Evolutionary conservation across 1,140 invertebrate genomes (phyloP), one percentile per base, ranked within the genome.

Genomic region (Charaxes varanes): DNA sequence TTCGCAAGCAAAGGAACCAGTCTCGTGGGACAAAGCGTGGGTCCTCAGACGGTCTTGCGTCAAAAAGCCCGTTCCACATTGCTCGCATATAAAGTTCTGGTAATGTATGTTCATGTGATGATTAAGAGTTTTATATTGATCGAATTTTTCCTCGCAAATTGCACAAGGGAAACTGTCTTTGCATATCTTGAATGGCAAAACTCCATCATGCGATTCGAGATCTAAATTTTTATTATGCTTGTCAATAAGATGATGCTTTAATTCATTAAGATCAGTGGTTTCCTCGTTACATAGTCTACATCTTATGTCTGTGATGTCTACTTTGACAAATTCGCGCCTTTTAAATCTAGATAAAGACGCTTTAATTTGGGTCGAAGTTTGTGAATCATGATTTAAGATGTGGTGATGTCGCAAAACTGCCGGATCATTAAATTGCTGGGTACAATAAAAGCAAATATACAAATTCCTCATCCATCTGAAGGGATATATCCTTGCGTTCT

Each of bases 61-160:
- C 4, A 79, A 63, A 62, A 87, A 95, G 1, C 88, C 89, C 42
- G 93, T 92, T 0, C 86, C 87, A 56, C 94, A 96, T 10, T 92
- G 87, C 42, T 93, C 92, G 58, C 94, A 96, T 41, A 92, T 90
- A 59, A 92, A 94, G 22, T 70, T 76, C 27, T 76, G 71, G 16
- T 73, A 79, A 30, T 87, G 85, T 3, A 83, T 55, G 27, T 79
- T 77, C 73, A 85, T 78, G 14, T 86, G 85, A 3, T 76, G 69
- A 2, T 83, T 67, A 4, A 86, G 40, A 17, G 77, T 78, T 41
- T 79, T 74, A 24, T 74, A 80, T 2, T 81, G 84, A 5, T 70
- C 56, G 16, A 78, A 70, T 13, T 66, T 77, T 27, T 78, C 77
- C 4, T 71, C 62, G 27, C 85, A 87, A 0, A 87, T 7, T 0